Evolutionary conservation across 2,888 invertebrate genomes (phyloP).

Genomic region (Choristoneura rosaceana): DNA sequence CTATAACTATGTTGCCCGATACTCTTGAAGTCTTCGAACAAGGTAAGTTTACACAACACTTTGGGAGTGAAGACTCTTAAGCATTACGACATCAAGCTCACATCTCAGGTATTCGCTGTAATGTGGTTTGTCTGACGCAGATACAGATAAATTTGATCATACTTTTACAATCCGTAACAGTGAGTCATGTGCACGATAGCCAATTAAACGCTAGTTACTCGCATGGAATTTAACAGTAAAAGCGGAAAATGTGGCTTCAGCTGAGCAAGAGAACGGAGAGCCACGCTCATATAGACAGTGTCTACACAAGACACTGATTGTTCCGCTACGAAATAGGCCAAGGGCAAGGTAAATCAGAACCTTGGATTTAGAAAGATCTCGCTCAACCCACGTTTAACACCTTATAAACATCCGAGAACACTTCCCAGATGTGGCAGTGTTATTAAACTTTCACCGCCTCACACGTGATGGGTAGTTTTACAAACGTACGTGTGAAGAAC

Average conservation of each 20-base stretch:
- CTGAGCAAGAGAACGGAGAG: background rate
- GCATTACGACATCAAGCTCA: conserved; percentile 5
- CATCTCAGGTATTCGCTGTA: background rate
- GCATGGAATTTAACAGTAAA: conserved; percentile 11
- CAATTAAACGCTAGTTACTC: conserved; percentile 14
- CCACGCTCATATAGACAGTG: background rate
- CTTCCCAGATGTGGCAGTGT: conserved; percentile 13
- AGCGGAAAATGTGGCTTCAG: background rate
- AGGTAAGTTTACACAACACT: conserved; percentile 17
- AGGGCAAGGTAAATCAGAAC: conserved; percentile 29
- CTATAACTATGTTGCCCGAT: conserved; percentile 2
- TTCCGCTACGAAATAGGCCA: conserved; percentile 26
- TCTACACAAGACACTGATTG: background rate
- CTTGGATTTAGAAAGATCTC: conserved; percentile 17
- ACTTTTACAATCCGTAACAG: conserved; percentile 16
- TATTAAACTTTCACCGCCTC: conserved; percentile 20
- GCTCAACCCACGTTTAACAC: conserved; percentile 19
- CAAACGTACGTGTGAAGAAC: background rate
- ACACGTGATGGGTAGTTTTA: conserved; percentile 5
- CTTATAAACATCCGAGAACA: conserved; percentile 5
- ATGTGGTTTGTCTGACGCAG: background rate
- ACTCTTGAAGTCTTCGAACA: conserved; percentile 11
- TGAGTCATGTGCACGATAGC: background rate
- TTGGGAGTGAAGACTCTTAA: conserved; percentile 1
- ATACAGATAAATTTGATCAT: conserved; percentile 31